Percentiles rank a stretch among this genome's conserved stretches.
These are phyloP conservation scores for Sepioteuthis lessoniana DNA, from an alignment of 2,888 invertebrate genomes.

Conservation along the genomic window DNA sequence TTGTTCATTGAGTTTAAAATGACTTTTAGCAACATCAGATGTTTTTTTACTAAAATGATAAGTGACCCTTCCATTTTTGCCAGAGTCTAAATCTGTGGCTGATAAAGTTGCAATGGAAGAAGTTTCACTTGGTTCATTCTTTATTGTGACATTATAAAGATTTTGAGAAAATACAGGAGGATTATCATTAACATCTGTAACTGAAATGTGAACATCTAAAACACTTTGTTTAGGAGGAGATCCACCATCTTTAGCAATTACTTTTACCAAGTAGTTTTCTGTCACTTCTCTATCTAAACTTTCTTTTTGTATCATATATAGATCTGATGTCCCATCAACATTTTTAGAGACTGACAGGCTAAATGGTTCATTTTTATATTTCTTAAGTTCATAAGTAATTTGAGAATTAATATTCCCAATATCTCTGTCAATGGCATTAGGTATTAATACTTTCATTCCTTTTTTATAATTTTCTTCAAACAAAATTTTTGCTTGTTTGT, in stretches of 20 bases:
- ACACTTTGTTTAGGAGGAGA: not conserved
- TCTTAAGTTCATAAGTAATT: not conserved
- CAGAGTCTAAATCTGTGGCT: not conserved
- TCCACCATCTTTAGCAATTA: not conserved
- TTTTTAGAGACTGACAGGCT: not conserved
- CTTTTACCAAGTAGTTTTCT: not conserved
- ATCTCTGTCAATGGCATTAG: not conserved
- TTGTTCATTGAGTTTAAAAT: not conserved
- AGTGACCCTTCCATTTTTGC: constrained; percentile 13
- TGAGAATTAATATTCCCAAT: not conserved
- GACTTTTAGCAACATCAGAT: not conserved
- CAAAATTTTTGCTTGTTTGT: not conserved
- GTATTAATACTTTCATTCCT: not conserved
- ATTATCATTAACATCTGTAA: not conserved
- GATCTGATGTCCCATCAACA: not conserved
- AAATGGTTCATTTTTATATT: not conserved
- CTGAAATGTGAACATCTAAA: not conserved
- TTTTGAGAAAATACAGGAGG: not conserved
- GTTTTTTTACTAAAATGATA: constrained; percentile 13
- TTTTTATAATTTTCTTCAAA: not conserved
- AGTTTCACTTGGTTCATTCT: not conserved
- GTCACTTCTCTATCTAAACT: not conserved
- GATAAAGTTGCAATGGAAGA: constrained; percentile 1
- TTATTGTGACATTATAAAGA: not conserved
- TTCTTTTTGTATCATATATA: not conserved